These are phyloP conservation scores for Drosophila ananassae DNA, from an alignment of 1,140 invertebrate species.

Conservation along the genomic window DNA sequence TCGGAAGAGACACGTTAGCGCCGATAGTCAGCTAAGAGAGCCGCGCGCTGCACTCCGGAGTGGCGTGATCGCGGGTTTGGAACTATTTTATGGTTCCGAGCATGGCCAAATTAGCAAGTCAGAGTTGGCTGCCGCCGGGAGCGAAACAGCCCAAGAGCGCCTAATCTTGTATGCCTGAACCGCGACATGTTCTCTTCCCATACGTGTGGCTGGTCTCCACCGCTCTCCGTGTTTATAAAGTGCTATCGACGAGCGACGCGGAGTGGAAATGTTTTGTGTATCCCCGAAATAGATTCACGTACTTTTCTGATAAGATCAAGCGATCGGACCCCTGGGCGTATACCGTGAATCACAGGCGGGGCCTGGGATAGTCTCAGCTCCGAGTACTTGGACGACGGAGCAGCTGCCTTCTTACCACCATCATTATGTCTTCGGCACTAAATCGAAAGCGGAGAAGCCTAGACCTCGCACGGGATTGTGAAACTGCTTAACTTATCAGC, in stretches of 20 bases:
- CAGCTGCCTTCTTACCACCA: conserved; percentile 61
- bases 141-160: background rate
- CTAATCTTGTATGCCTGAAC: background rate
- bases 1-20: background rate
- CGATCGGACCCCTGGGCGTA: conserved; percentile 11
- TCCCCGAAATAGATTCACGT: conserved; percentile 51
- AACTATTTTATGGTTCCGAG: conserved; percentile 11
- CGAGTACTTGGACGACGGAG: background rate
- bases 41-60: conserved; percentile 8
- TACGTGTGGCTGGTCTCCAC: background rate
- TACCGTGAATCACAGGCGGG: conserved; percentile 41
- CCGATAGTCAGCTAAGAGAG: conserved; percentile 18
- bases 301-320: conserved; percentile 53
- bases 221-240: conserved; percentile 21
- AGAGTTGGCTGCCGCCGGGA: conserved; percentile 8
- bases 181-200: conserved; percentile 1
- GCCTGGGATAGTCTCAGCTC: background rate
- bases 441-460: conserved; percentile 19
- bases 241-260: conserved; percentile 16
- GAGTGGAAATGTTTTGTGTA: conserved; percentile 27
- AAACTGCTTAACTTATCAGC: conserved; percentile 45
- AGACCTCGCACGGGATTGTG: background rate
- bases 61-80: conserved; percentile 39
- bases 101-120: conserved; percentile 43
- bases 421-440: conserved; percentile 58